Base-by-base conservation (phyloP, 1,140 invertebrate species). In the Pseudomyrmex gracilis region DNA sequence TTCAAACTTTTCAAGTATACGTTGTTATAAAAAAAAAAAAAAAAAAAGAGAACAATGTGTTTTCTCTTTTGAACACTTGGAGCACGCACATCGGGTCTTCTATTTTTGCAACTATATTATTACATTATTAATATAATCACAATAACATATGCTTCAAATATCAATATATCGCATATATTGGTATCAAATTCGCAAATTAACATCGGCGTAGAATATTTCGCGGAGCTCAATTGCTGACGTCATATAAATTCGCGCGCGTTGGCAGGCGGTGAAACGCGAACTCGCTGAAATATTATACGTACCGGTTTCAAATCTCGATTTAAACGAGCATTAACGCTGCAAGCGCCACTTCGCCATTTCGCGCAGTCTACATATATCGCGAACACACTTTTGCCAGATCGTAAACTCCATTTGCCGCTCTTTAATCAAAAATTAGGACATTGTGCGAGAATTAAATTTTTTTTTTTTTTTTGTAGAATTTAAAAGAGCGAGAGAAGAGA, bases 271-370 rank as follows among this genome's bases (percentile, higher is more conserved):
- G 17, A 77, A 77, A 77, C 67, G 66, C 43, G 73, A 77, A 20
- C 13, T 20, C 12, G 17, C 17, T 67, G 13, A 77, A 55, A 67
- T 34, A 34, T 67, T 1, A 49, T 63, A 55, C 10, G 24, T 63
- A 55, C 10, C 22, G 7, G 2, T 13, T 17, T 43, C 22, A 58
- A 67, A 34, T 22, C 24, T 4, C 67, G 24, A 53, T 76, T 64
- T 64, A 66, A 64, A 77, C 24, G 63, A 67, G 49, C 13, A 67
- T 77, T 45, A 76, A 24, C 24, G 43, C 53, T 76, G 1, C 8
- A 20, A 24, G 24, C 61, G 45, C 7, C 4, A 9, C 13, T 17
- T 15, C 34, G 55, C 22, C 4, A 58, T 73, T 73, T 24, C 47
- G 43, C 12, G 2, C 49, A 34, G 5, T 7, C 5, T 34, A 10